phyloP scores from a whole-genome alignment of 2,113 vertebrate genomes.

The Proterorhinus semilunaris region DNA sequence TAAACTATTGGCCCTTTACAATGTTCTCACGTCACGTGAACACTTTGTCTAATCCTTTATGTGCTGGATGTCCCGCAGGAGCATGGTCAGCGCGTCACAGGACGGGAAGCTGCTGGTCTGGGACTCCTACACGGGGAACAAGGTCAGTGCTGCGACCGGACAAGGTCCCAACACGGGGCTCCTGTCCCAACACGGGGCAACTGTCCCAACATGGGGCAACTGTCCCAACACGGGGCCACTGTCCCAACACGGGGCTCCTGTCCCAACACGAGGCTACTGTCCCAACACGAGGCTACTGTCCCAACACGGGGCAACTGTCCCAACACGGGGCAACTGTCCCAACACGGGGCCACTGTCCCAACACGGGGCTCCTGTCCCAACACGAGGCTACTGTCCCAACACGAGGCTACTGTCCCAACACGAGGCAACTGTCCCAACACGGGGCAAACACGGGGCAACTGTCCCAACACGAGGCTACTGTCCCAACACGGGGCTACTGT shows the following conservation, averaged over 20 bases:
- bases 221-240: not conserved
- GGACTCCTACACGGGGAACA: conserved; percentile 76
- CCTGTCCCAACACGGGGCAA: not conserved
- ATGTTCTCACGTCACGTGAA: too few relatives aligned
- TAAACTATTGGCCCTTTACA: too few relatives aligned
- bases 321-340: not conserved
- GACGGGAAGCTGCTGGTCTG: conserved; percentile 80
- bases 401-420: too few relatives aligned
- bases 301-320: not conserved
- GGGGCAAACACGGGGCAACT: not conserved
- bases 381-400: too few relatives aligned
- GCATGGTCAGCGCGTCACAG: conserved; percentile 81
- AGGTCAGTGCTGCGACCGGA: conserved; percentile 64
- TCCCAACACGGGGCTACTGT: not conserved
- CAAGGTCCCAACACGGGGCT: not conserved
- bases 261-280: not conserved
- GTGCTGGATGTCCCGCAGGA: conserved; percentile 39
- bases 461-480: too few relatives aligned
- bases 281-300: too few relatives aligned
- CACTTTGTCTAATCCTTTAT: not conserved
- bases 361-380: too few relatives aligned
- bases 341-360: not conserved
- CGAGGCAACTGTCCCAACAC: too few relatives aligned
- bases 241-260: too few relatives aligned
- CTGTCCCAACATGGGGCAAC: not conserved